Base-by-base conservation (phyloP, 1,140 invertebrate species). In the Drosophila elegans region DNA sequence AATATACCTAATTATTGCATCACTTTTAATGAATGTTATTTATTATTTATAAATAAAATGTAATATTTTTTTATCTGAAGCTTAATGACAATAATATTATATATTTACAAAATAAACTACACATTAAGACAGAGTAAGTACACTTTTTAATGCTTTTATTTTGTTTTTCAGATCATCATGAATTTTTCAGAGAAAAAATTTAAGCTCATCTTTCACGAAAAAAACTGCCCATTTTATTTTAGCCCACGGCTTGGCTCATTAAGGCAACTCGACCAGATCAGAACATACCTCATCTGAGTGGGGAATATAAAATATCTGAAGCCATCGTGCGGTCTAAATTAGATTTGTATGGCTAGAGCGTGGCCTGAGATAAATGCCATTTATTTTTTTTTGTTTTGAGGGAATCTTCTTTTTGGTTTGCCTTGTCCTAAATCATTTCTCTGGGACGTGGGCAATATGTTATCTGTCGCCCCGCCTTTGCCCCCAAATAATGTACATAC, bases 261-360 rank as follows among this genome's bases (percentile, higher is more conserved):
- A 49, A 4, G 48, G n/a, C 5, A 9, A 7, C 46, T 32, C 27
- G 9, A 11, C n/a, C n/a, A 51, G 29, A 34, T 49, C 48, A 4
- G n/a, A 27, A 16, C n/a, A 13, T n/a, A 34, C 48, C 21, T 52
- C 49, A 38, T 36, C 27, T 1, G 36, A 16, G 68, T 21, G 6
- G 25, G 21, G 41, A 38, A 42, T 49, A 52, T 53, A 62, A 74
- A 61, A 62, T 74, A 55, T 63, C 32, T 36, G n/a, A 12, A 25
- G 63, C 41, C 53, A 34, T 49, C 46, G 56, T 77, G 63, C 41
- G 56, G 42, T 61, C 63, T 59, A 85, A 81, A 85, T 85, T 86
- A 78, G 78, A 85, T 85, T 86, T 81, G 78, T 81, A 46, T 51
- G 78, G 41, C 56, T 29, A 11, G 52, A 74, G 72, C 57, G 25